Evolutionary conservation across 2,797 vertebrate species (phyloP).

Genomic region (Gambusia yucatana): DNA sequence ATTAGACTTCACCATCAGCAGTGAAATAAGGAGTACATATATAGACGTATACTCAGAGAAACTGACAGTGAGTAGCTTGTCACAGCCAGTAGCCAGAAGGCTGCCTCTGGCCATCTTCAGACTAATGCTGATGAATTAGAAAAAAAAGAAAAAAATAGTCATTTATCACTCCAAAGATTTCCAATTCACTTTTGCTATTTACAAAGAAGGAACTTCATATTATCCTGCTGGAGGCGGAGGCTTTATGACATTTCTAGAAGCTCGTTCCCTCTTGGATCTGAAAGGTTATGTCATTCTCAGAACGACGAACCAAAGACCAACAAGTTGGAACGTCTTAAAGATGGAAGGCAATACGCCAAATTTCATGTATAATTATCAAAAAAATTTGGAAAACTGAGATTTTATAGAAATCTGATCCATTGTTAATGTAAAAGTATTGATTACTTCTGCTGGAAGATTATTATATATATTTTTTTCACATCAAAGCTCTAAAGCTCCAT

Average conservation of each 20-base stretch:
- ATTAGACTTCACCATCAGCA: slow-evolving; percentile 54
- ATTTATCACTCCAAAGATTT: slow-evolving; percentile 22
- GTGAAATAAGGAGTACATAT: slow-evolving; percentile 48
- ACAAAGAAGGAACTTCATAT: background rate
- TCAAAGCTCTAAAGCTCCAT: background rate
- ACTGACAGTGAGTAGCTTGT: slow-evolving; percentile 41
- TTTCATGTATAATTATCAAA: background rate
- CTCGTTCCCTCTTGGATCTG: background rate
- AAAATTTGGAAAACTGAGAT: background rate
- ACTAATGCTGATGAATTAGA: slow-evolving; percentile 26
- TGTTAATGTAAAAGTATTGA: slow-evolving; percentile 19
- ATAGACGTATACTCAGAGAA: slow-evolving; percentile 23
- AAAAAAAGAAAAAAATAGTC: background rate
- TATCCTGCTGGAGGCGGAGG: background rate
- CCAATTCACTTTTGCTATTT: slow-evolving; percentile 2
- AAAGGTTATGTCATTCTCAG: slow-evolving; percentile 11
- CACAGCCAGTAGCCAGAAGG: slow-evolving; percentile 33
- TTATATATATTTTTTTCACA: background rate
- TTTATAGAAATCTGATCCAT: background rate
- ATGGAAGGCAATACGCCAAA: background rate
- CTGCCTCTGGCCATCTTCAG: slow-evolving; percentile 28
- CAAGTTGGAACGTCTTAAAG: background rate
- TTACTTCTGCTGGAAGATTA: background rate
- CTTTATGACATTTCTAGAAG: slow-evolving; percentile 5
- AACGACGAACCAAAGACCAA: background rate